Base-by-base conservation (phyloP, 35 echinoderm and acorn worm genomes). In the Stichopus chloronotus region DNA sequence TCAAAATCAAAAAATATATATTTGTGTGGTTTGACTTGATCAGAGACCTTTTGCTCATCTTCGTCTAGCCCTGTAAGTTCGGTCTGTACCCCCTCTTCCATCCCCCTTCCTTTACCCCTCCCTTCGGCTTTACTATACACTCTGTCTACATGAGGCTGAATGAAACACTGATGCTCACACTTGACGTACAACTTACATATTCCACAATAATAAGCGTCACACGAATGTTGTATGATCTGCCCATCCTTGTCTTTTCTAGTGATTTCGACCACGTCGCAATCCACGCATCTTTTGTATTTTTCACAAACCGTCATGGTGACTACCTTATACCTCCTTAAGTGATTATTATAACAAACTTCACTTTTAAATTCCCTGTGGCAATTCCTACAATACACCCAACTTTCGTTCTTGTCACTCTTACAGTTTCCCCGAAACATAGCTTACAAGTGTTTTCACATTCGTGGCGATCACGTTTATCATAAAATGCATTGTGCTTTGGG, bases 1-100 rank as follows among this genome's bases (percentile, higher is more conserved):
- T 96, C 93, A 90, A 96, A 94, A 21, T 96, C 95, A 88, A 96
- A 96, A 81, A 96, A 96, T 56, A 77, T 52, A 57, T 56, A 76
- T 91, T 68, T 71, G 20, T 91, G 19, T 53, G 57, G 52, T 24
- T 16, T 52, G 5, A 65, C 61, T 65, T 10, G 11, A 10, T 17
- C 30, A 43, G 30, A 43, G 30, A 43, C 69, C 11, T 72, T 20
- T 43, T 43, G 30, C 30, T 43, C 30, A 43, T 43, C 30, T 43
- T 43, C 30, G 30, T 43, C 30, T 43, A 43, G 30, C 30, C 30
- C 30, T 43, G 30, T 3, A 43, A 43, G 30, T 43, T 43, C 30
- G 30, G 30, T 43, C 30, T 43, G 30, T 43, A 43, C 30, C 30
- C 30, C 30, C 30, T 43, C 30, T 43, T 43, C n/a, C n/a, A n/a